These are phyloP conservation scores for Hippoglossus stenolepis DNA, from an alignment of 2,113 vertebrate species.

Conservation along the genomic window DNA sequence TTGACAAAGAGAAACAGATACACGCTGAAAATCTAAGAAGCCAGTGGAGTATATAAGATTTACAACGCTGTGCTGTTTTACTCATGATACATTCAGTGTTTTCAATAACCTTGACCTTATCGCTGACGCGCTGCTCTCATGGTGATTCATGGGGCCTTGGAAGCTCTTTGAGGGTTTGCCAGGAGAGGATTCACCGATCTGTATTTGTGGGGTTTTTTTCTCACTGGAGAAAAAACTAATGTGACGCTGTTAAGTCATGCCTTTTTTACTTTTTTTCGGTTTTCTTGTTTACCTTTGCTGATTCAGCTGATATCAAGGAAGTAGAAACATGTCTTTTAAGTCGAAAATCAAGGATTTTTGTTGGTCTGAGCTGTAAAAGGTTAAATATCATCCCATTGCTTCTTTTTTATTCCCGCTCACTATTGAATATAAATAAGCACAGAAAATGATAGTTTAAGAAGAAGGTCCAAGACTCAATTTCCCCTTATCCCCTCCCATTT, in stretches of 20 bases:
- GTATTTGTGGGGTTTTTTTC: constrained; percentile 52
- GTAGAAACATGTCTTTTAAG: constrained; percentile 23
- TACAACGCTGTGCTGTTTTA: constrained; percentile 51
- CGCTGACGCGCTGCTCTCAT: constrained; percentile 66
- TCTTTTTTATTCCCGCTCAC: constrained; percentile 20
- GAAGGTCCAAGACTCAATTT: constrained; percentile 10
- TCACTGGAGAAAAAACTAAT: constrained; percentile 46
- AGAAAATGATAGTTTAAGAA: constrained; percentile 18
- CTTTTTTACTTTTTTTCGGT: not conserved
- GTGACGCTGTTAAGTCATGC: constrained; percentile 48
- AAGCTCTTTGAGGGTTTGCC: constrained; percentile 72
- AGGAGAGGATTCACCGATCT: constrained; percentile 77
- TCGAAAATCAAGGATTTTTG: constrained; percentile 9
- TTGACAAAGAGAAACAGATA: constrained; percentile 40
- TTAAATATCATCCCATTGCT: constrained; percentile 19
- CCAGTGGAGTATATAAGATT: constrained; percentile 44
- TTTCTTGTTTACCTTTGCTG: constrained; percentile 59
- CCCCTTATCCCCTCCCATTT: constrained; percentile 31
- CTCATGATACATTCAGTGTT: constrained; percentile 69
- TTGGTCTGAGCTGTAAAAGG: constrained; percentile 31
- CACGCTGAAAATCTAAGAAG: constrained; percentile 38
- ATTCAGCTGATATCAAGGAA: constrained; percentile 41
- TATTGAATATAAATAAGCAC: not conserved
- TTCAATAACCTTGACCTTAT: constrained; percentile 79
- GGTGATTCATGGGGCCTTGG: constrained; percentile 74